phyloP scores from a whole-genome alignment of 1,140 invertebrate species.

The Cydia pomonella region DNA sequence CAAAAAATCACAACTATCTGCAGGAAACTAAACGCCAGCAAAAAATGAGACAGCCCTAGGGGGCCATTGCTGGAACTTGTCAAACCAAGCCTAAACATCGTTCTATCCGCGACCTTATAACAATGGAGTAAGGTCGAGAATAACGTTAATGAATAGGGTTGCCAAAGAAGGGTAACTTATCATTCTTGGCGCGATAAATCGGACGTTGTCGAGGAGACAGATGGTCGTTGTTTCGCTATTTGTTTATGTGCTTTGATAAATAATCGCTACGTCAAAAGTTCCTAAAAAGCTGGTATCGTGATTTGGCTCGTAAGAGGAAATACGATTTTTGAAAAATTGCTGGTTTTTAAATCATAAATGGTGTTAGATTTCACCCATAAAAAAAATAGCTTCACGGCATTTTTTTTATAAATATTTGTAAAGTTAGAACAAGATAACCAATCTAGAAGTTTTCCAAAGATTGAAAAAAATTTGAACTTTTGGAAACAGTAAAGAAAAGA shows the following conservation, averaged over 20 bases:
- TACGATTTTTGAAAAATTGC: neutral
- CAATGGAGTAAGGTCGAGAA: neutral
- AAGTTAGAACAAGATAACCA: no score
- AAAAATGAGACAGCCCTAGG: conserved; percentile 24
- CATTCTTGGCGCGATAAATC: conserved; percentile 19
- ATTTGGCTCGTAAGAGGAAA: neutral
- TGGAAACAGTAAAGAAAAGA: no score
- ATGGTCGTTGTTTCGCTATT: conserved; percentile 29
- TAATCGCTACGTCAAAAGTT: conserved; percentile 31
- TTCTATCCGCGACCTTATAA: neutral
- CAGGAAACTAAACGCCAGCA: conserved; percentile 16
- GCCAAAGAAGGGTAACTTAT: conserved; percentile 30
- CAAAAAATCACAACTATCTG: conserved; percentile 23
- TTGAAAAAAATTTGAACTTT: no score
- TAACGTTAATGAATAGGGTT: neutral
- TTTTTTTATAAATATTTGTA: no score
- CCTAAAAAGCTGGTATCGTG: conserved; percentile 9
- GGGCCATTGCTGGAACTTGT: conserved; percentile 3
- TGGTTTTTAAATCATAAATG: no score
- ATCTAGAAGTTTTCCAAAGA: no score
- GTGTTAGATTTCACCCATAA: no score
- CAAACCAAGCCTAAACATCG: neutral
- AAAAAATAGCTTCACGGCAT: no score
- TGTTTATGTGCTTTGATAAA: conserved; percentile 28
- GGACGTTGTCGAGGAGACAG: conserved; percentile 25